Conservation (phyloP, 2,797 vertebrate genomes). For the Acrocephalus scirpaceus region DNA sequence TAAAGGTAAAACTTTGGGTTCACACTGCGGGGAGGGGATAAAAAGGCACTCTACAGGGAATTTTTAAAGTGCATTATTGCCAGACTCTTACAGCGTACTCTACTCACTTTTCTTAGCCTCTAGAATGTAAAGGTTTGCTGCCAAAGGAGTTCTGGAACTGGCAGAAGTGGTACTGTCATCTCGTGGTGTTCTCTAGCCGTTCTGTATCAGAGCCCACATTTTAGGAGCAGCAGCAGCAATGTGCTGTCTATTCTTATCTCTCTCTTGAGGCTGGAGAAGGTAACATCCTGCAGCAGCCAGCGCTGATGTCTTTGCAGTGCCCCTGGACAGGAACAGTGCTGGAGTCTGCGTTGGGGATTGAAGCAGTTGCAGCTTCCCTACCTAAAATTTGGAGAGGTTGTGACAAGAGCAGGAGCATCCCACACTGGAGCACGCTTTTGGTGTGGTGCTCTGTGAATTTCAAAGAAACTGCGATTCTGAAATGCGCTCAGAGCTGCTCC, state of each 20-base stretch:
- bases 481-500: not conserved
- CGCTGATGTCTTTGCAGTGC: not conserved
- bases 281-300: not conserved
- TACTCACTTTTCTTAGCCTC: not conserved
- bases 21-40: rapidly evolving
- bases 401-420: not conserved
- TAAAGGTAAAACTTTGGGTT: conserved; percentile 10
- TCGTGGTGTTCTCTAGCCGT: not conserved
- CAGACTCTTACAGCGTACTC: not conserved
- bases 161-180: not conserved
- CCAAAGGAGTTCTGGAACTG: not conserved
- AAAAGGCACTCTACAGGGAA: not conserved
- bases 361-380: not conserved
- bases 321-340: not conserved
- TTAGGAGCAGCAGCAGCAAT: not conserved
- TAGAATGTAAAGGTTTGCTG: not conserved
- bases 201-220: not conserved
- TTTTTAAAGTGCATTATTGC: not conserved
- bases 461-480: not conserved
- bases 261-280: not conserved
- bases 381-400: not conserved
- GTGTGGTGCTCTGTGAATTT: not conserved
- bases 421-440: not conserved
- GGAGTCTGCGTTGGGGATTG: not conserved
- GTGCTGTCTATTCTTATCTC: not conserved